Evolutionary conservation across 2,888 invertebrate species (phyloP), one percentile per base, ranked within the genome.

Genomic region (Tetheella fluctuosa): DNA sequence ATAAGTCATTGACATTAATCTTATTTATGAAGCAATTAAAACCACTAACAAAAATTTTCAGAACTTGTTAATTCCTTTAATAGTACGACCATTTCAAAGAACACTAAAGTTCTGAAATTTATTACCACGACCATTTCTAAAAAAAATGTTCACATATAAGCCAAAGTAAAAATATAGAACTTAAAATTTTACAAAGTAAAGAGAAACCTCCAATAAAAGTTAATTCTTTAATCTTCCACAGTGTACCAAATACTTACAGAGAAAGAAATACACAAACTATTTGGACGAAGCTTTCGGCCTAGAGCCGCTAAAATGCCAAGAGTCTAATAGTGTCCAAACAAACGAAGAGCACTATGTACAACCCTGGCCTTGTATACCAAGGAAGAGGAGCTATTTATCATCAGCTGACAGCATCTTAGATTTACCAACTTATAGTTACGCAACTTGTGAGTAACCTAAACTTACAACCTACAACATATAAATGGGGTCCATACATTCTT

Each of bases 361-460:
- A 57, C 66, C 79, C 13, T 92, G 93, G 93, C 93, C 93, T 0
- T 93, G 93, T 58, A 64, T 73, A 0, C 91, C 93, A 0, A 70
- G 93, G 54, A 82, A 78, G 63, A 86, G 70, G 61, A 70, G 72
- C 20, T 86, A 77, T 56, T 67, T 93, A 2, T 81, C 85, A 0
- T 84, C 89, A 0, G 87, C 89, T 1, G 90, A 92, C 59, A 92
- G 86, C 67, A 83, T 93, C 0, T 72, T 93, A 23, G 93, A 93
- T 64, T 68, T 93, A 15, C 93, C 93, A 0, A 71, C 76, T 0
- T 92, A 91, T 54, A 86, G 88, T 53, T 70, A 80, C 52, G 83
- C 89, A 42, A 67, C 73, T 23, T 90, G 92, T 92, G 68, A 82
- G 89, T 13, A 34, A 34, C n/a, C 60, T 37, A 55, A 30, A 48